phyloP scores from a whole-genome alignment of 2,113 vertebrate genomes.

The Megalops atlanticus region DNA sequence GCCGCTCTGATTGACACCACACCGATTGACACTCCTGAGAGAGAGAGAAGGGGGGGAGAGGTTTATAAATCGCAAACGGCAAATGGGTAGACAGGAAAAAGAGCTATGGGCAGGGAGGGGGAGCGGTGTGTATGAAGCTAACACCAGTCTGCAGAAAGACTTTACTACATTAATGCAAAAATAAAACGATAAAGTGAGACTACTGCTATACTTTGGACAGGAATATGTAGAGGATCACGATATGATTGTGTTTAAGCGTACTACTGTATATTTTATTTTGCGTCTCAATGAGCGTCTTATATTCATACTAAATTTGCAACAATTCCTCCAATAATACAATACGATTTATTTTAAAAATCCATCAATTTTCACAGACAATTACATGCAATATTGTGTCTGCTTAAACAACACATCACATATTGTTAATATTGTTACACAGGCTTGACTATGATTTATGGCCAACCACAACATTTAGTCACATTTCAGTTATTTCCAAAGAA shows the following conservation, averaged over 20 bases:
- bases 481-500: too few species aligned
- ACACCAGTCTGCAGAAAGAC: constrained; percentile 25
- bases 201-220: background rate
- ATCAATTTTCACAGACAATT: background rate
- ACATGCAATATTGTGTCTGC: background rate
- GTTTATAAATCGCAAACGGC: constrained; percentile 62
- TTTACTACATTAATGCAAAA: background rate
- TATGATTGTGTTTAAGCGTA: background rate
- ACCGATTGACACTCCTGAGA: constrained; percentile 77
- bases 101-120: constrained; percentile 19
- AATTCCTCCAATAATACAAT: background rate
- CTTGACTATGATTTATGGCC: too few species aligned
- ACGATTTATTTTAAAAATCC: background rate
- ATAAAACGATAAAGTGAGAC: background rate
- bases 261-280: background rate
- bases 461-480: too few species aligned
- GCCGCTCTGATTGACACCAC: constrained; percentile 80
- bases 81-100: constrained; percentile 57
- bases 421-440: background rate
- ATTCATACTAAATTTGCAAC: background rate
- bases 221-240: background rate
- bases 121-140: constrained; percentile 30
- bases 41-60: constrained; percentile 49
- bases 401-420: background rate
- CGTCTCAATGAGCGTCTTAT: background rate